Evolutionary conservation across 2,888 invertebrate species (phyloP), one percentile per base, ranked within the genome.

Genomic region (Phymatocera aterrima): DNA sequence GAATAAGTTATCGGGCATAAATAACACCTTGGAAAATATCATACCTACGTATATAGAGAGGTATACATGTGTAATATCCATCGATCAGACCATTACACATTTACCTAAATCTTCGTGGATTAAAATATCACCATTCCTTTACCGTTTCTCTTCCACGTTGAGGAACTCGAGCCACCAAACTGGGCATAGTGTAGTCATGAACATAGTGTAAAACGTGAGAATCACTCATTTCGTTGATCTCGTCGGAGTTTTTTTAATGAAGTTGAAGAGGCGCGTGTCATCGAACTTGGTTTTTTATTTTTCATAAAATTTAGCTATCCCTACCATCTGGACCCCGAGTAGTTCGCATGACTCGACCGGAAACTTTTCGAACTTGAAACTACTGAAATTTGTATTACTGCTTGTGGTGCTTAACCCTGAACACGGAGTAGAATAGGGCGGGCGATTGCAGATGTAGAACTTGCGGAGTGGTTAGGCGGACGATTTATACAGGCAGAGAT

Each of bases 361-460:
- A 72, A 72, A 51, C 72, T 72, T 72, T 72, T 51, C 46, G n/a
- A n/a, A n/a, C n/a, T n/a, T n/a, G n/a, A 51, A 72, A 72, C 72
- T 24, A 51, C 72, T 37, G 31, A 72, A 48, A 48, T 72, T 34
- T 8, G 21, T 12, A 51, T 37, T 72, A 72, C 48, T 51, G 12
- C 51, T 51, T 3, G 34, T 24, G 3, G 34, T 12, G n/a, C n/a
- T n/a, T n/a, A n/a, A n/a, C n/a, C n/a, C n/a, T n/a, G 21, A 72
- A 72, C 48, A 48, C 34, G 31, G 51, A 34, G 31, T 72, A 28
- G 51, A 51, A 51, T 34, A 72, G 31, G 51, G 68, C 43, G 61
- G 61, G 31, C 46, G 68, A 68, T 68, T 46, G 46, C 46, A 68
- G 43, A 43, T 68, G 68, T 43, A 68, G 68, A 68, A 68, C 68